phyloP scores from a whole-genome alignment of 2,797 vertebrate species.

The Falco columbarius region DNA sequence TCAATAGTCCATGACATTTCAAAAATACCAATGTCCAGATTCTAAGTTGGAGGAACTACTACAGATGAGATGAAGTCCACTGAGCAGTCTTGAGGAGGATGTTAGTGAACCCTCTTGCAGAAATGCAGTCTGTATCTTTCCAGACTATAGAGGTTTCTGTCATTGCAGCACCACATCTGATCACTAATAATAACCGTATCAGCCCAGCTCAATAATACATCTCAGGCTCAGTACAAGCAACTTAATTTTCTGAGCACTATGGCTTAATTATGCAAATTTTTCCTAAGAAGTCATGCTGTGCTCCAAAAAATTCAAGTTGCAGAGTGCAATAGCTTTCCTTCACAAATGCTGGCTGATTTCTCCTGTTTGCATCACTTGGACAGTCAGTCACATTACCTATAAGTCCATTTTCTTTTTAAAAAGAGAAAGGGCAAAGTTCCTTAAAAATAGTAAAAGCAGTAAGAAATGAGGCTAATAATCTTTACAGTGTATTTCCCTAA shows the following conservation, averaged over 20 bases:
- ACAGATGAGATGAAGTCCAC: not conserved
- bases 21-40: not conserved
- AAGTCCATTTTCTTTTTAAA: not conserved
- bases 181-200: not conserved
- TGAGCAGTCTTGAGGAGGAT: not conserved
- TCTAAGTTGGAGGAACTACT: not conserved
- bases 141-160: not conserved
- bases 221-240: not conserved
- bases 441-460: not conserved
- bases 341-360: not conserved
- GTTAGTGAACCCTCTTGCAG: not conserved
- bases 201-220: not conserved
- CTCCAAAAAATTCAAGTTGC: not conserved
- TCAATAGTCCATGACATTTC: not conserved
- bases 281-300: not conserved
- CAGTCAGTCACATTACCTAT: not conserved
- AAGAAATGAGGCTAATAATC: slow-evolving; percentile 1
- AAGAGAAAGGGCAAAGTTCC: not conserved
- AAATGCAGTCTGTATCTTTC: not conserved
- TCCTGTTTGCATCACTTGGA: not conserved
- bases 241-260: not conserved
- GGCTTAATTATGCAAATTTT: not conserved
- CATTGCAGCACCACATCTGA: not conserved
- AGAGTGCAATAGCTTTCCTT: not conserved
- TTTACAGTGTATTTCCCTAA: not conserved